phyloP scores from a whole-genome alignment of 2,797 vertebrate genomes.

The Discoglossus pictus region DNA sequence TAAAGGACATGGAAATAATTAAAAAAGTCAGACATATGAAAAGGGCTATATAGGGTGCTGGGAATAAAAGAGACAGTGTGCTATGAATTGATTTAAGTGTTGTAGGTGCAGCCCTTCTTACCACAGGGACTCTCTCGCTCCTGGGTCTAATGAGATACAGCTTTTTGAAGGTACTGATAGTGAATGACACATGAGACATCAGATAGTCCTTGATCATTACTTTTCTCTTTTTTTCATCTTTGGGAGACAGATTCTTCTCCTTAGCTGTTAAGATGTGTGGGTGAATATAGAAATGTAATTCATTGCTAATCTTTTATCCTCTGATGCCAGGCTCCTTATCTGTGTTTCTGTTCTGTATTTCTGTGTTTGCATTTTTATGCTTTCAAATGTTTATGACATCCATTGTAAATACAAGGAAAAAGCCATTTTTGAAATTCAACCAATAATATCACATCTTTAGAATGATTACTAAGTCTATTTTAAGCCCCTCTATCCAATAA shows the following conservation, averaged over 20 bases:
- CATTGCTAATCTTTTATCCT: slow-evolving; percentile 34
- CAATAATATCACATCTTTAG: slow-evolving; percentile 15
- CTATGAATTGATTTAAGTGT: slow-evolving; percentile 13
- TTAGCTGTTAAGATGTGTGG: slow-evolving; percentile 35
- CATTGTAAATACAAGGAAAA: slow-evolving; percentile 26
- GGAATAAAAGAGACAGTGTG: too few relatives aligned
- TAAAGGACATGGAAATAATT: too few relatives aligned
- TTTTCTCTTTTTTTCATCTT: slow-evolving; percentile 41
- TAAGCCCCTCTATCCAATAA: neutral
- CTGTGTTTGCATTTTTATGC: slow-evolving; percentile 39
- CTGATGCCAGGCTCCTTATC: slow-evolving; percentile 33
- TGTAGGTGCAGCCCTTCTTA: slow-evolving; percentile 1
- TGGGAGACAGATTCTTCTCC: slow-evolving; percentile 40
- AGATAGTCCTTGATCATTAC: slow-evolving; percentile 48
- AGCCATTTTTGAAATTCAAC: slow-evolving; percentile 19
- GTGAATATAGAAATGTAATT: slow-evolving; percentile 43
- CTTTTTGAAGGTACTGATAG: slow-evolving; percentile 32
- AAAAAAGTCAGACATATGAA: too few relatives aligned
- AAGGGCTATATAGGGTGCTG: too few relatives aligned
- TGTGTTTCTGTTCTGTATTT: slow-evolving; percentile 24
- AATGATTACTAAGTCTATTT: slow-evolving; percentile 32
- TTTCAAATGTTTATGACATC: slow-evolving; percentile 41
- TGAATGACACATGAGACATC: slow-evolving; percentile 42
- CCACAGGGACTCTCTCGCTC: slow-evolving; percentile 5
- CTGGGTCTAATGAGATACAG: slow-evolving; percentile 33